Percentiles rank a stretch among this genome's conserved stretches.
Conservation (phyloP, 2,113 vertebrate genomes). For the Azemiops feae region DNA sequence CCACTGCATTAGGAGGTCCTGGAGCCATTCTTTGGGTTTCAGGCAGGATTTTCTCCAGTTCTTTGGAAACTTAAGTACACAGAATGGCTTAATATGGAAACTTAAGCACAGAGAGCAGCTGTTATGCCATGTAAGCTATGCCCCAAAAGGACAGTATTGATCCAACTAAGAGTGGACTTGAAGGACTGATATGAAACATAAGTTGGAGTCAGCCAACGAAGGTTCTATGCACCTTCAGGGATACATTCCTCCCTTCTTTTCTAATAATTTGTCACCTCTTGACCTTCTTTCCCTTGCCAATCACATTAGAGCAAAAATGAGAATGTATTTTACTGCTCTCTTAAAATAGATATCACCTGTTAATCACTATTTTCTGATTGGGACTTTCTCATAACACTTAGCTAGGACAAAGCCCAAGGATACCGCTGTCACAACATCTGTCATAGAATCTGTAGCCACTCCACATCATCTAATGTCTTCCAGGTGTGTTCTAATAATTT, state of each 20-base stretch:
- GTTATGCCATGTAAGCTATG: neutral
- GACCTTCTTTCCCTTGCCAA: neutral
- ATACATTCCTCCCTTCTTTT: neutral
- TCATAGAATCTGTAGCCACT: neutral
- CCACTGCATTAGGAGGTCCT: too few species aligned
- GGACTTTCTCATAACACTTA: neutral
- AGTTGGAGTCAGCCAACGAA: neutral
- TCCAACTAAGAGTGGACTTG: neutral
- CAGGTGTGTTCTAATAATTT: neutral
- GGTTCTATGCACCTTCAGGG: neutral
- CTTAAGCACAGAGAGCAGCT: neutral
- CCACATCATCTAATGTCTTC: neutral
- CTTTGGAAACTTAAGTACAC: too few species aligned
- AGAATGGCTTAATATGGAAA: neutral
- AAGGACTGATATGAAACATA: neutral
- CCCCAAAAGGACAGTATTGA: neutral
- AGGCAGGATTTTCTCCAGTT: too few species aligned
- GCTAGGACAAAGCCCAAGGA: neutral
- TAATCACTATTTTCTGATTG: neutral
- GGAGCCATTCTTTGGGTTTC: too few species aligned
- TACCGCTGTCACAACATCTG: too few species aligned
- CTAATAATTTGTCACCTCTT: neutral
- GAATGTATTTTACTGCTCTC: neutral
- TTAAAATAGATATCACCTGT: neutral
- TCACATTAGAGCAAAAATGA: neutral